These are phyloP conservation scores for Hemistola chrysoprasaria DNA, from an alignment of 2,888 invertebrate genomes.

Conservation along the genomic window DNA sequence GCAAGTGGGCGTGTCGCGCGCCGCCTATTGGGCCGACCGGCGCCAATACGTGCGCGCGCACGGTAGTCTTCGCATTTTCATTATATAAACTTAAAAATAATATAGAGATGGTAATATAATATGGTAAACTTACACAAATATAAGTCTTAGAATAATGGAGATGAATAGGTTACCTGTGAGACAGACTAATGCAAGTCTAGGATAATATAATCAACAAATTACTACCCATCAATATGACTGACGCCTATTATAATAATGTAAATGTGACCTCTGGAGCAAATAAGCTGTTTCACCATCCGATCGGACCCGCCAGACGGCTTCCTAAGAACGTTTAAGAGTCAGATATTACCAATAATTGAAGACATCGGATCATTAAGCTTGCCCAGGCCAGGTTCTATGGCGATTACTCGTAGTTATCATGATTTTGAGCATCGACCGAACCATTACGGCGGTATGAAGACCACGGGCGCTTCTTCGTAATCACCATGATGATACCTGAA, in stretches of 20 bases:
- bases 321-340: conserved; percentile 75
- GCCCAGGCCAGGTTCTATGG: conserved; percentile 73
- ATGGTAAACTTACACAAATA: no score
- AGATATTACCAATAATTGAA: conserved; percentile 80
- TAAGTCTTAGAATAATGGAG: no score
- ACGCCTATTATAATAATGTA: conserved; percentile 30
- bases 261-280: conserved; percentile 50
- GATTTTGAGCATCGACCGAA: conserved; percentile 72
- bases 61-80: conserved; percentile 53
- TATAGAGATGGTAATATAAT: no score
- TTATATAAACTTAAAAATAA: conserved; percentile 22
- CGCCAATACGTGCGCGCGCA: conserved; percentile 78
- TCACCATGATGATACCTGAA: conserved; percentile 79
- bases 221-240: conserved; percentile 6
- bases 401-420: conserved; percentile 79
- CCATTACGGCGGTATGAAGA: conserved; percentile 71
- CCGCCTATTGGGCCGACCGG: conserved; percentile 66
- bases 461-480: conserved; percentile 77
- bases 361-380: conserved; percentile 68
- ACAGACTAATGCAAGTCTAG: no score
- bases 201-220: no score
- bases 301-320: conserved; percentile 64
- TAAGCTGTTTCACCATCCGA: conserved; percentile 40
- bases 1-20: conserved; percentile 63
- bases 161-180: no score